Base-by-base conservation (phyloP, 2,797 vertebrate species). In the Hippoglossus hippoglossus region DNA sequence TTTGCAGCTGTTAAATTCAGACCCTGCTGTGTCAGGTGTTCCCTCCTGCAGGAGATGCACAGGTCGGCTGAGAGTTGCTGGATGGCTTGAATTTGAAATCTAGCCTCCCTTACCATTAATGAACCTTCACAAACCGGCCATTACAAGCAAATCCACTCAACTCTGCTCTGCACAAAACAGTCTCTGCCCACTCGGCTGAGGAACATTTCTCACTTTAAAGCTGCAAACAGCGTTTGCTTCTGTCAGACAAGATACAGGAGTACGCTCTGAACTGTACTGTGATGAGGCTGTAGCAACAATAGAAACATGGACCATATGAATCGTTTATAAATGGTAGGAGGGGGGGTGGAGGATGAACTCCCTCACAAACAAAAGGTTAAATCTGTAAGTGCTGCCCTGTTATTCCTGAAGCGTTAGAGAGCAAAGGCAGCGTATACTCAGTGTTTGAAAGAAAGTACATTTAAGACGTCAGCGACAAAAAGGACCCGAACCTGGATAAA, bases 1-100 rank as follows among this genome's bases (percentile, higher is more conserved):
- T 65, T 22, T 26, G 54, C 67, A 59, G 76, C 53, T 72, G 55
- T 60, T 58, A 0, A 44, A 16, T 6, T 46, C 44, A 46, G 44
- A 46, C 44, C 44, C 18, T 19, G 44, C 44, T 16, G 16, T 16
- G 18, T 28, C 46, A 18, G 13, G 13, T 19, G 50, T 31, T 52
- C 49, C 10, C n/a, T 51, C 18, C 49, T 51, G 49, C 49, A 10
- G 49, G 21, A 51, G 49, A 51, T 9, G 49, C 49, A 18, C 49
- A 51, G n/a, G n/a, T 21, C 11, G n/a, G 49, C 16, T 19, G 46
- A 47, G 46, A 19, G 18, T 47, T 47, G 46, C 41, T 13, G 46
- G 7, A 19, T 47, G 46, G 16, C 46, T 47, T 47, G 18, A 19
- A 47, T 47, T 47, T 6, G 4, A 44, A 6, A 44, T 44, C 41